phyloP scores from a whole-genome alignment of 2,888 invertebrate species.

The Leistus spinibarbis region DNA sequence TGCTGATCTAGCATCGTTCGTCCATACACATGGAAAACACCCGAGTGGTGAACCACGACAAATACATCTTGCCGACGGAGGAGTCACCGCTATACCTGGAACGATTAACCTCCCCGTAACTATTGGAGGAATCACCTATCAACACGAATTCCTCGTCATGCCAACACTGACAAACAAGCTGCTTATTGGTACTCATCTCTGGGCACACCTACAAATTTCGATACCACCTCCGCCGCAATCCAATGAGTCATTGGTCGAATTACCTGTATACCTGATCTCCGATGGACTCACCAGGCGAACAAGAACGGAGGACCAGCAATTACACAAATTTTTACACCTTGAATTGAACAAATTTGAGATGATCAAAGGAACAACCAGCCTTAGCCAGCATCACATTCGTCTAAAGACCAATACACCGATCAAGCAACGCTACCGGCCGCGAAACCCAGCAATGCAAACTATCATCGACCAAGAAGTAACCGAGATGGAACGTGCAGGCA shows the following conservation, averaged over 20 bases:
- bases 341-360: too few relatives aligned
- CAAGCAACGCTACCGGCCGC: conserved; percentile 15
- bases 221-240: too few relatives aligned
- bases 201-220: not conserved
- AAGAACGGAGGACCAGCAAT: too few relatives aligned
- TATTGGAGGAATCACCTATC: not conserved
- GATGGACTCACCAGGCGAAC: too few relatives aligned
- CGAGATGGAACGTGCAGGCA: not conserved
- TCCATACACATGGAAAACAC: not conserved
- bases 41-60: not conserved
- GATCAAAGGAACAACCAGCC: not conserved
- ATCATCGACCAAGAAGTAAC: not conserved
- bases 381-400: not conserved
- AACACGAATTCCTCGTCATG: not conserved
- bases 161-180: not conserved
- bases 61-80: not conserved
- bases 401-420: not conserved
- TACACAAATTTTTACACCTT: too few relatives aligned
- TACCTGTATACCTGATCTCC: too few relatives aligned
- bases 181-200: not conserved
- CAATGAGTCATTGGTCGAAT: too few relatives aligned
- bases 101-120: not conserved
- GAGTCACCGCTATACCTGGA: not conserved
- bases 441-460: not conserved
- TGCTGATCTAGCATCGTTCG: not conserved